Conservation (phyloP, 2,797 vertebrate genomes). For the Hyperoplus immaculatus region DNA sequence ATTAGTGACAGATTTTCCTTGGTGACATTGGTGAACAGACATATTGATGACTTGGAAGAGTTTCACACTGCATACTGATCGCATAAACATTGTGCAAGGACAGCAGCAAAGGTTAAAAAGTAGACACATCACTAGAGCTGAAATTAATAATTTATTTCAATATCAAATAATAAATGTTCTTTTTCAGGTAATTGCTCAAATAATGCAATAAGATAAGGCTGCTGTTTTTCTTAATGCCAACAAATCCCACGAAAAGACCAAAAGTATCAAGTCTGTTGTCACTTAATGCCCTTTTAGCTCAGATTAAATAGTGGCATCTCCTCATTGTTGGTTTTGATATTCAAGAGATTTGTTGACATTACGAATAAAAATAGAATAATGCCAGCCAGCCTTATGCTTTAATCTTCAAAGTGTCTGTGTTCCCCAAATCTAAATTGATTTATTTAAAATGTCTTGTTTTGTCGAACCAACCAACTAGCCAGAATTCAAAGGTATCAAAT, state of each 20-base stretch:
- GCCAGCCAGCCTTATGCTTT: neutral
- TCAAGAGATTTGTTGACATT: neutral
- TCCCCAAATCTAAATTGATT: neutral
- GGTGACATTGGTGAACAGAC: conserved; percentile 56
- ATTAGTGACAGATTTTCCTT: conserved; percentile 49
- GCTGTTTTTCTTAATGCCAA: neutral
- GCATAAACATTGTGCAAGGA: conserved; percentile 24
- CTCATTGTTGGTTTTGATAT: neutral
- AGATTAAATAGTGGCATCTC: neutral
- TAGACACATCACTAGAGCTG: neutral
- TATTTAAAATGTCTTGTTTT: neutral
- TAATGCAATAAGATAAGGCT: neutral
- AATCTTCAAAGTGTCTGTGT: conserved; percentile 2
- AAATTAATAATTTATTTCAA: neutral
- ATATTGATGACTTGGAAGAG: conserved; percentile 56
- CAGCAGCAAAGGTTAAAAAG: conserved; percentile 19
- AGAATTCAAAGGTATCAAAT: neutral
- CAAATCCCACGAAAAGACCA: neutral
- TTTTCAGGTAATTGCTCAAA: neutral
- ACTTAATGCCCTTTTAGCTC: neutral
- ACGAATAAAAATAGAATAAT: neutral
- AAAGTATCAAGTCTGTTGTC: neutral
- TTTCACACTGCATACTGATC: conserved; percentile 62
- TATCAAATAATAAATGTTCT: neutral
- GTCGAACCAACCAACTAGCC: too few species aligned